A percentile compares a stretch with the other conserved stretches of the same genome.
phyloP scores from a whole-genome alignment of 2,888 invertebrate genomes.

The Cheilosia vulpina region DNA sequence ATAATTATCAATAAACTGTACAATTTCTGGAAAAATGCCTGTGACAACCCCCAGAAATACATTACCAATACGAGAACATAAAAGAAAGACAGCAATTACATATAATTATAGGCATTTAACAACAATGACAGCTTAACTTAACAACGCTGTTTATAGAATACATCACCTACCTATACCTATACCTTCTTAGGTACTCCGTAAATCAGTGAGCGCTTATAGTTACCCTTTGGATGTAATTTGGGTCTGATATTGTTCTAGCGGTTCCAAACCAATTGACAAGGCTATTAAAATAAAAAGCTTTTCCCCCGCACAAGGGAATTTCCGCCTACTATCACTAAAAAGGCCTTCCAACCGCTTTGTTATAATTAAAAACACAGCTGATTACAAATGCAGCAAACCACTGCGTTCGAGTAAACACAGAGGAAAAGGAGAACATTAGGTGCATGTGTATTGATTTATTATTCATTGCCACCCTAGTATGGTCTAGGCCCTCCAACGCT shows the following conservation, averaged over 20 bases:
- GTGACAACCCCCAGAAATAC: no score
- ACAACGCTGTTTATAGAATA: no score
- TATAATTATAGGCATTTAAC: no score
- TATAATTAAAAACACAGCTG: slow-evolving; percentile 13
- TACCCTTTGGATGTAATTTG: not conserved
- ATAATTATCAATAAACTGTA: no score
- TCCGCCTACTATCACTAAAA: not conserved
- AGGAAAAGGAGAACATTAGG: not conserved
- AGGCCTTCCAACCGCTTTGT: not conserved
- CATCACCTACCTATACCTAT: not conserved
- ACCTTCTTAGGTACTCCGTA: no score
- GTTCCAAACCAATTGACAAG: not conserved
- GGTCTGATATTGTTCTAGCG: not conserved
- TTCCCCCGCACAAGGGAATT: not conserved
- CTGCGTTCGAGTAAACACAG: slow-evolving; percentile 9
- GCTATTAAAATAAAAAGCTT: not conserved
- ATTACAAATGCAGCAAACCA: slow-evolving; percentile 1
- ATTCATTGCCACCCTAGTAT: slow-evolving; percentile 40
- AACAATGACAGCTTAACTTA: no score
- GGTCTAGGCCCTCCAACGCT: not conserved
- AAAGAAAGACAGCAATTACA: no score
- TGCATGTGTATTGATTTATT: slow-evolving; percentile 42
- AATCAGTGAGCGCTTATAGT: not conserved
- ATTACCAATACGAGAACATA: no score
- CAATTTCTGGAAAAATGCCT: no score